Base-by-base conservation (phyloP, 2,113 vertebrate species). In the Chloebia gouldiae region DNA sequence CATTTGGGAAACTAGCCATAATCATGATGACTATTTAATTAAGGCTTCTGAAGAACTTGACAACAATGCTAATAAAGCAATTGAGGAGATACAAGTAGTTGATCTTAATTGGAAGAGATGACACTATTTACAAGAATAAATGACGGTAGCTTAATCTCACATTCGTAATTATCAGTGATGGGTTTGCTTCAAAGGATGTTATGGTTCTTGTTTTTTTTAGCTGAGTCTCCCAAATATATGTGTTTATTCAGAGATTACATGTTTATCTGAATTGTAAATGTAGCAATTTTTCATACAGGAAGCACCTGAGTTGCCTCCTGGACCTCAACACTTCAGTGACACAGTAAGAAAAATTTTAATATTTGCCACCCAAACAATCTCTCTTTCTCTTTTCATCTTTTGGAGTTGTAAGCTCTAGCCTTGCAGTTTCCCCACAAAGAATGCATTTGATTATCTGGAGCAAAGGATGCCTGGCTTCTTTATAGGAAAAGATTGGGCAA, bases 41-140 rank as follows among this genome's bases (percentile, higher is more conserved):
- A 97, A 97, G 94, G 81, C 95, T 94, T 97, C 77, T 93, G 47
- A 72, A 91, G 84, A 97, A 96, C 84, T 95, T 96, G 92, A 96
- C 97, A 94, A 96, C 95, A 97, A 96, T 95, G 50, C 79, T 96
- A 97, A 97, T 97, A 97, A 97, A 94, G 83, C 86, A 95, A 96
- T 91, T 73, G 79, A 95, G 89, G 85, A 95, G 88, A 90, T 94
- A 88, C 42, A 77, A 96, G 88, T 76, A 59, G 95, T 93, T 96
- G 95, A 96, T 96, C 95, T 97, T 98, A 98, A 97, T 97, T 98
- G 96, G 96, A 96, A 97, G 70, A 97, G 97, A 97, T 97, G 94
- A 97, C 92, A 96, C 84, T 98, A 85, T 98, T 97, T 98, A 96
- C 89, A 90, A 95, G 91, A 91, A 95, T 96, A 98, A 98, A 96